Evolutionary conservation across 2,797 vertebrate species (phyloP), one percentile per base, ranked within the genome.

Genomic region (Thalassophryne amazonica): DNA sequence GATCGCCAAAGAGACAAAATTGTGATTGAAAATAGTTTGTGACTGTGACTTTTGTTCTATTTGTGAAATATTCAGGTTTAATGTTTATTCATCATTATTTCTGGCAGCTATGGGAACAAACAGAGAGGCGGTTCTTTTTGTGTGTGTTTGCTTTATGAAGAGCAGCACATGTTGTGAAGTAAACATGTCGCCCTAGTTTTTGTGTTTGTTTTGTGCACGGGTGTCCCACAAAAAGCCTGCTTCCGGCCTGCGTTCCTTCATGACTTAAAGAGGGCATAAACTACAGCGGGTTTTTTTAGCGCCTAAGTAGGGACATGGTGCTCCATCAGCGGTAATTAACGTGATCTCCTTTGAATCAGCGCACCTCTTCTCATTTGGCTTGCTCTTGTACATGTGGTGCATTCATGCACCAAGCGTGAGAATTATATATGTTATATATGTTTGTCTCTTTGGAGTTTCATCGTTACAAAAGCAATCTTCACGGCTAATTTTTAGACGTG

Each of bases 111-210:
- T 58, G 62, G 67, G 61, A 79, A 69, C 59, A 48, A 68, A 75
- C 63, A 66, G 9, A 7, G 6, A 56, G 43, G 43, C 27, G 0
- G 4, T 27, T 69, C 14, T 56, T 66, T 58, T 60, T 78, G 30
- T 75, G 61, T 59, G 58, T 7, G 7, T 51, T 61, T 68, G 79
- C 63, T 79, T 73, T 69, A 69, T 59, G 49, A 22, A 41, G 25
- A 52, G 37, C 54, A 40, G 47, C 8, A 17, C 65, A 42, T 68
- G 41, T 59, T 61, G 60, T 56, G 72, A 64, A 60, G 62, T 84
- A 66, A 85, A 85, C 78, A 81, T 49, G 73, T 69, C 80, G 80
- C 45, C 84, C 85, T 62, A 78, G 36, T 76, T 85, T 79, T 48
- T 53, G 48, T 80, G 74, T 83, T 83, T 85, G 81, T 76, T 75